Percentiles rank a stretch among this genome's conserved stretches.
phyloP scores from a whole-genome alignment of 2,113 vertebrate species.

The Cisticola juncidis region DNA sequence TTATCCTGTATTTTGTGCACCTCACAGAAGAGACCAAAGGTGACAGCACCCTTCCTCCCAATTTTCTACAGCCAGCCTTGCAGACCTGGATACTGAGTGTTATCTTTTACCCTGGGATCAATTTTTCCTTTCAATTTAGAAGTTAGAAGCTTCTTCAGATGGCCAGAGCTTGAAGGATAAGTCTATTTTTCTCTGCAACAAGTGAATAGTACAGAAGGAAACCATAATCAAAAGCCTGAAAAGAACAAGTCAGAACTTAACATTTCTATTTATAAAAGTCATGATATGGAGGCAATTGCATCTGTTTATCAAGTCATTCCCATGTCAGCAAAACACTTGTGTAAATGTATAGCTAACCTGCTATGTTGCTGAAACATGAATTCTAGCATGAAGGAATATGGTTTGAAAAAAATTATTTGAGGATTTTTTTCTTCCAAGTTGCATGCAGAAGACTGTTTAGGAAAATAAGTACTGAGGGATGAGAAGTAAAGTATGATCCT shows the following conservation, averaged over 20 bases:
- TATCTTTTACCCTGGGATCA: neutral
- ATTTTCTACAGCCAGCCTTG: neutral
- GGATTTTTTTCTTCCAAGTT: neutral
- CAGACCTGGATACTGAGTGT: neutral
- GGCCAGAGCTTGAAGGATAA: neutral
- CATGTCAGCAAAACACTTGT: neutral
- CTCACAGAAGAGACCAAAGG: neutral
- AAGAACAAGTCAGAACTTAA: neutral
- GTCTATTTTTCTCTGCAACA: neutral
- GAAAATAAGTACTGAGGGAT: neutral
- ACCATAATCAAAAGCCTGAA: neutral
- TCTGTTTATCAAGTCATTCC: neutral
- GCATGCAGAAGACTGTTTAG: neutral
- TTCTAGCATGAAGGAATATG: neutral
- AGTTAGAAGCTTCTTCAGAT: neutral
- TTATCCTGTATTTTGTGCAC: neutral
- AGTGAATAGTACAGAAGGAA: neutral
- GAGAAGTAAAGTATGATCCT: neutral
- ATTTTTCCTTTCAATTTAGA: slow-evolving; percentile 16
- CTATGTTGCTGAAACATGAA: neutral
- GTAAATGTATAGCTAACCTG: neutral
- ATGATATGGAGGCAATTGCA: neutral
- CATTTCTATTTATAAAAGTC: neutral
- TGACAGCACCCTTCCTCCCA: neutral
- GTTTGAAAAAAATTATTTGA: neutral